Base-by-base conservation (phyloP, 1,140 invertebrate species). In the Thaumatotibia leucotreta region DNA sequence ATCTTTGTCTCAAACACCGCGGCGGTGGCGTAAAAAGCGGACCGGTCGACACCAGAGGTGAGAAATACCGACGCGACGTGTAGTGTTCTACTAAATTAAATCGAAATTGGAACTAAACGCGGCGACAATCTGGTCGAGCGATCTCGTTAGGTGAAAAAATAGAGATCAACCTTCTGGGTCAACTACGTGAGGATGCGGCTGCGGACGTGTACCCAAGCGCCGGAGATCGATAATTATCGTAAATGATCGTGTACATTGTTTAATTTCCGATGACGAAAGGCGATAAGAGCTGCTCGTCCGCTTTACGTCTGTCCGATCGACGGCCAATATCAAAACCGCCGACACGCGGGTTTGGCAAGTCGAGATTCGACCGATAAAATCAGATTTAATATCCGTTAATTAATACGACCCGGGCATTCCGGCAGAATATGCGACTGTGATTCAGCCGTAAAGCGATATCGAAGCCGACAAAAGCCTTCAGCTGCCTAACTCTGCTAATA, bases 331-430 rank as follows among this genome's bases (percentile, higher is more conserved):
- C 80, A 83, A 85, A 88, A 79, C 84, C 72, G 81, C 79, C 86
- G 83, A 75, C 79, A 65, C 79, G 71, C 79, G 77, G 77, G 85
- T 88, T 90, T 88, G 83, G 79, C 86, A 88, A 88, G 80, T 80
- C 79, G 79, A 89, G 85, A 89, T 89, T 76, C 72, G 73, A 69
- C 72, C 83, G 86, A 89, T 90, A 89, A 90, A 88, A 78, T 88
- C 83, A 80, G 77, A 86, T 89, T 89, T 88, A 86, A 90, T 88
- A 88, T 84, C 80, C 84, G 86, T 90, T 90, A 90, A 90, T 88
- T 88, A 89, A 90, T 88, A 84, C 84, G 74, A 83, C 75, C 79
- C 83, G 80, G 82, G 80, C 79, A 86, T 90, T 86, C 85, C 79
- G 80, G 71, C 70, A 77, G 74, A 83, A 82, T 83, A 80, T 86